Evolutionary conservation across 2,888 invertebrate genomes (phyloP).

Genomic region (Microplitis manilae): DNA sequence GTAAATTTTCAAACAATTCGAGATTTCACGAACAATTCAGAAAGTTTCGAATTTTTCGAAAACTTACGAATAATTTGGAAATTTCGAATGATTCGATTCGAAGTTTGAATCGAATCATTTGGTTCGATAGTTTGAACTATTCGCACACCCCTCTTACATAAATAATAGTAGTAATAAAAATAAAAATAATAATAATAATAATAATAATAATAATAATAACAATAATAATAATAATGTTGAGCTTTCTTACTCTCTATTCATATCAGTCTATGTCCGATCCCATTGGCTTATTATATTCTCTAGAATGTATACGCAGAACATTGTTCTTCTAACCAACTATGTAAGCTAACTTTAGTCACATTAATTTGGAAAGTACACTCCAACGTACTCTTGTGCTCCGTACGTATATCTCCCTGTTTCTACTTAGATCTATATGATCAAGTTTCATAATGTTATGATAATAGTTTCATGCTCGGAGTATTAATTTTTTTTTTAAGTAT

Average conservation of each 20-base stretch:
- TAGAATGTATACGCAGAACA: constrained; percentile 13
- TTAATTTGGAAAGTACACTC: constrained; percentile 15
- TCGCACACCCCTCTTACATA: too few species aligned
- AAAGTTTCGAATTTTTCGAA: too few species aligned
- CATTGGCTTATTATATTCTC: background rate
- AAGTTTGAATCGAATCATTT: too few species aligned
- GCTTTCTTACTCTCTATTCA: background rate
- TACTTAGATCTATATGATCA: background rate
- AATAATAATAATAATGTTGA: background rate
- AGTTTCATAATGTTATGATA: background rate
- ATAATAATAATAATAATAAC: background rate
- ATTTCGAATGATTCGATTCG: too few species aligned
- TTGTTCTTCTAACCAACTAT: background rate
- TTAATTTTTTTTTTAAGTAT: too few species aligned
- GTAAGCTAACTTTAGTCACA: constrained; percentile 10
- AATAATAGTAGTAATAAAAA: too few species aligned
- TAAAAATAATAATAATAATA: background rate
- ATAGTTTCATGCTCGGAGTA: background rate
- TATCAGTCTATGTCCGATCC: background rate
- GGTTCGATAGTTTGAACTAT: too few species aligned
- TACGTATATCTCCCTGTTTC: background rate
- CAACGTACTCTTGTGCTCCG: background rate
- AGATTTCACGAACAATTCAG: too few species aligned
- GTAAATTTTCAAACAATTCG: too few species aligned
- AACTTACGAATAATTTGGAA: too few species aligned